Evolutionary conservation across 2,113 vertebrate species (phyloP).

Genomic region (Syngnathus floridae): DNA sequence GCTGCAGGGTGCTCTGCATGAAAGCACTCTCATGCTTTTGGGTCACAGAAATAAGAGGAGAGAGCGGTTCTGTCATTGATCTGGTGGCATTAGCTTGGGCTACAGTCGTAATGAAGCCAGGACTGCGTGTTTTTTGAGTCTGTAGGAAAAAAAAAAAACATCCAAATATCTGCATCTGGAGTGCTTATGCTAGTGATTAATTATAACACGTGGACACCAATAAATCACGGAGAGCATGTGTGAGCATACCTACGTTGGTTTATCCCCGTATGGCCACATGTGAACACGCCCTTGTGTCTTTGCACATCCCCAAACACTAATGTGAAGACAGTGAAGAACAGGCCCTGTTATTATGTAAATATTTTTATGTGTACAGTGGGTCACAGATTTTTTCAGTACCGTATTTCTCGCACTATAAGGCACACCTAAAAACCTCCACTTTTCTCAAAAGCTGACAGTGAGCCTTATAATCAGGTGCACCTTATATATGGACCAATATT

Average conservation of each 20-base stretch:
- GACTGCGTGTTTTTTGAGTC: constrained; percentile 16
- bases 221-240: constrained; percentile 36
- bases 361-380: no score
- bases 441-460: no score
- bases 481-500: no score
- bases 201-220: constrained; percentile 52
- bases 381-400: no score
- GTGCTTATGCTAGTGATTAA: constrained; percentile 47
- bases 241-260: constrained; percentile 4
- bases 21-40: constrained; percentile 43
- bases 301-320: neutral
- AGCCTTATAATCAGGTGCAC: no score
- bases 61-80: constrained; percentile 58
- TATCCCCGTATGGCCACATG: constrained; percentile 31
- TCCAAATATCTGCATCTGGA: constrained; percentile 47
- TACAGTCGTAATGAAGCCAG: constrained; percentile 48
- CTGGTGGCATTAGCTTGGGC: constrained; percentile 51
- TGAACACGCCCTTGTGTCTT: constrained; percentile 15
- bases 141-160: constrained; percentile 19
- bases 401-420: no score
- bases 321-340: constrained; percentile 28
- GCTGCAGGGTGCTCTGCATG: constrained; percentile 37
- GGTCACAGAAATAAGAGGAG: constrained; percentile 42
- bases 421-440: no score
- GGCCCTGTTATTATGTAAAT: constrained; percentile 24